Conservation (phyloP, 2,888 invertebrate species). For the Galeruca laticollis region DNA sequence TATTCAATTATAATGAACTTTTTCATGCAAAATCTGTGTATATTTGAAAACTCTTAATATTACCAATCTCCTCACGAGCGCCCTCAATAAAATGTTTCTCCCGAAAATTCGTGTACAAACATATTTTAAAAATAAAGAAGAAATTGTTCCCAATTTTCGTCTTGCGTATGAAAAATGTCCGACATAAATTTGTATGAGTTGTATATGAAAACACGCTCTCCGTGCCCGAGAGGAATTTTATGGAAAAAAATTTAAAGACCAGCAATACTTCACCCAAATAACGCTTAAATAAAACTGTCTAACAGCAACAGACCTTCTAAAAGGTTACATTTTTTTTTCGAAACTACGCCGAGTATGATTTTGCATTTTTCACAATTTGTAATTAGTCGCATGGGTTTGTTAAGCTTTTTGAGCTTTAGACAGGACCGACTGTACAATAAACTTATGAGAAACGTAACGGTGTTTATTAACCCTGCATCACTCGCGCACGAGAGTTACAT, state of each 20-base stretch:
- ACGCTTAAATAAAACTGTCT: too few relatives aligned
- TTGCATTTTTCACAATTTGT: neutral
- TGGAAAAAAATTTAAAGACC: slow-evolving; percentile 25
- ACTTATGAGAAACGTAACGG: too few relatives aligned
- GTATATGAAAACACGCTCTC: slow-evolving; percentile 27
- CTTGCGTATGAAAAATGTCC: slow-evolving; percentile 26
- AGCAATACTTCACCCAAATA: slow-evolving; percentile 21
- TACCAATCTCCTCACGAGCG: neutral
- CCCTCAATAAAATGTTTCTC: neutral
- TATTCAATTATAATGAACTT: neutral
- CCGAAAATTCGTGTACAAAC: neutral
- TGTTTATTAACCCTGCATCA: too few relatives aligned
- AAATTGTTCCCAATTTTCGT: slow-evolving; percentile 11
- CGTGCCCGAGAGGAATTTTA: slow-evolving; percentile 14
- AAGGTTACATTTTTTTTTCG: neutral
- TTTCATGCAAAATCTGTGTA: neutral
- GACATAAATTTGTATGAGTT: slow-evolving; percentile 30
- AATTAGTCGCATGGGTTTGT: slow-evolving; percentile 8
- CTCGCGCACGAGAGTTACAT: too few relatives aligned
- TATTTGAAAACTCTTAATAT: neutral
- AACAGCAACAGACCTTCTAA: neutral
- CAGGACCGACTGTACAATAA: neutral
- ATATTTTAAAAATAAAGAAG: slow-evolving; percentile 6
- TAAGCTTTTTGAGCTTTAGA: neutral
- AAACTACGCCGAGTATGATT: neutral